Conservation (phyloP, 2,113 vertebrate genomes). For the Apodemus speciosus region DNA sequence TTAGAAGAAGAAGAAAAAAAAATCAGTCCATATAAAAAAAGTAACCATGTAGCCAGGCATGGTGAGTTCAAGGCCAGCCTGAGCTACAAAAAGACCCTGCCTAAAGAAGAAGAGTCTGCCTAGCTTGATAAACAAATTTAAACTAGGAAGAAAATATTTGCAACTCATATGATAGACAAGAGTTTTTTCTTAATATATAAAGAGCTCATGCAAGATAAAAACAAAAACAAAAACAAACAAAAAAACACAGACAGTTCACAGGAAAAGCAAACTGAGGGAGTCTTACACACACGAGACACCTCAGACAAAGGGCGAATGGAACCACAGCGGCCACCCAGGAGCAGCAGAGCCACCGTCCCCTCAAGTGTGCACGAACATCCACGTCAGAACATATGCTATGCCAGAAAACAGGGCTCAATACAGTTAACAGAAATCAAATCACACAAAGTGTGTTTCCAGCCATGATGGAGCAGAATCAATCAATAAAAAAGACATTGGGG, state of each 20-base stretch:
- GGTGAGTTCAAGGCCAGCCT: background rate
- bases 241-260: background rate
- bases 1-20: background rate
- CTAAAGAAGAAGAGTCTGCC: background rate
- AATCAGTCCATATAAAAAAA: background rate
- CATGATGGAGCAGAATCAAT: background rate
- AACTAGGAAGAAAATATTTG: background rate
- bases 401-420: background rate
- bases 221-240: background rate
- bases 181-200: background rate
- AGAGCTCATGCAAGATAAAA: background rate
- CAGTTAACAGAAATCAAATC: background rate
- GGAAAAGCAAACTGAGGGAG: background rate
- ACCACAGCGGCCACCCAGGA: background rate
- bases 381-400: background rate
- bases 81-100: background rate
- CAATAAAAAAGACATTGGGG: background rate
- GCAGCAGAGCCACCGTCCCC: background rate
- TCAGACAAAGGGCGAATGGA: background rate
- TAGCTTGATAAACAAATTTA: background rate
- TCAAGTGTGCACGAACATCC: background rate
- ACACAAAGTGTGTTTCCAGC: background rate
- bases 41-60: background rate
- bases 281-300: background rate
- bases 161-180: background rate